Base-by-base conservation (phyloP, 2,113 vertebrate species). In the Rhinolophus sinicus region DNA sequence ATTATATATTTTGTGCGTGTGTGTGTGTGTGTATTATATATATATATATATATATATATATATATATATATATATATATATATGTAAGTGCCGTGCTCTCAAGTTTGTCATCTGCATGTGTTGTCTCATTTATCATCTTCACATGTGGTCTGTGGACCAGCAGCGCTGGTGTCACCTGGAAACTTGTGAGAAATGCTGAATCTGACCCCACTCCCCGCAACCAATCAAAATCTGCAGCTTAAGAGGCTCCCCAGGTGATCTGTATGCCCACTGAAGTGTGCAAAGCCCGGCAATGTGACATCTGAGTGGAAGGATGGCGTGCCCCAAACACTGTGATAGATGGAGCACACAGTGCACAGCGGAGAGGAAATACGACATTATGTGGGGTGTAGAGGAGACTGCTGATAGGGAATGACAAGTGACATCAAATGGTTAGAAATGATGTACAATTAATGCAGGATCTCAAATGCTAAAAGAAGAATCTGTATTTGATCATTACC, bases 121-220 rank as follows among this genome's bases (percentile, higher is more conserved):
- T 58, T 12, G 47, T 26, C 50, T 81, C 65, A 11, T 2, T 12
- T 14, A 2, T n/a, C 24, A 12, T 6, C 38, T 58, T 52, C 21
- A 14, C 33, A 1, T 3, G 13, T 9, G 54, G 60, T 22, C 85
- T 6, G 2, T 0, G 4, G 62, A 28, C 44, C 77, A 50, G 44
- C 21, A 14, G 72, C 22, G 0, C 13, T 0, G 8, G 9, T 0
- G 0, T 21, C 16, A 0, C 44, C 0, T 0, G 54, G 35, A 15
- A 85, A 70, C 50, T 2, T 3, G 19, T 18, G 47, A 52, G 52
- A 82, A 47, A 82, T 1, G 40, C 54, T 40, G 33, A 24, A 14
- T 47, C 54, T 58, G 78, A 10, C 33, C 50, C 21, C 67, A 1
- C 19, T 15, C 47, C 21, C 22, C 64, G 35, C 6, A 4, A 52